phyloP scores from a whole-genome alignment of 2,113 vertebrate species.

The Lethenteron reissneri region DNA sequence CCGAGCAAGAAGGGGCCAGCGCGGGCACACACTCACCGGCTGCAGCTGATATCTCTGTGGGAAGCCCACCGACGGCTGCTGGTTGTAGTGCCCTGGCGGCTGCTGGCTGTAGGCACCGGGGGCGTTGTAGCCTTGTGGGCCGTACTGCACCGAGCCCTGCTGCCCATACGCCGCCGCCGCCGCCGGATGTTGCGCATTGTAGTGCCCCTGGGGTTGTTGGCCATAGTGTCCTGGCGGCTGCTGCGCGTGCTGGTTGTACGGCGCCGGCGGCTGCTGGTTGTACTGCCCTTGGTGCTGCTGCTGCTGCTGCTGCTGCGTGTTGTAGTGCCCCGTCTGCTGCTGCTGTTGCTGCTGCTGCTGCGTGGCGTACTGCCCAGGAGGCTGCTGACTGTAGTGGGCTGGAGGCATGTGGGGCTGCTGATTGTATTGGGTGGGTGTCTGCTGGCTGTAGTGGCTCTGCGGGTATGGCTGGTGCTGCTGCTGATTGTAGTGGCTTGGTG shows the following conservation, averaged over 20 bases:
- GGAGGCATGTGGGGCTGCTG: slow-evolving; percentile 2
- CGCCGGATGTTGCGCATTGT: background rate
- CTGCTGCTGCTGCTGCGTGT: background rate
- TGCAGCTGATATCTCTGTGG: no score
- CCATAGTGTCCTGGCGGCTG: background rate
- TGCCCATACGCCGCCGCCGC: no score
- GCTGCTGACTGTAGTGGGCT: slow-evolving; percentile 4
- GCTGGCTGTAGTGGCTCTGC: slow-evolving; percentile 4
- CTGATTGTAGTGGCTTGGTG: background rate
- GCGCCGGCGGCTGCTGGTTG: background rate
- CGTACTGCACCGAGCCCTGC: no score
- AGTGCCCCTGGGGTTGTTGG: background rate
- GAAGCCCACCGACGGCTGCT: no score
- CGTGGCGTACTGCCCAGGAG: slow-evolving; percentile 1
- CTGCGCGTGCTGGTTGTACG: background rate
- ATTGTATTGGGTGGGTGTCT: background rate
- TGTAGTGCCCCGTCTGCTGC: background rate
- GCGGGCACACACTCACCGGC: no score
- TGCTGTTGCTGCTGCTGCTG: background rate
- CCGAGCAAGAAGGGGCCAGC: no score
- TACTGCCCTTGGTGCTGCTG: slow-evolving; percentile 1
- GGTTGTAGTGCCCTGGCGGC: no score
- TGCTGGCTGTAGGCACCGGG: no score
- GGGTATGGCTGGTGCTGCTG: background rate
- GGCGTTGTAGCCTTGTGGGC: no score